Evolutionary conservation across 2,888 invertebrate genomes (phyloP).

Genomic region (Ichneumoninae sp.): DNA sequence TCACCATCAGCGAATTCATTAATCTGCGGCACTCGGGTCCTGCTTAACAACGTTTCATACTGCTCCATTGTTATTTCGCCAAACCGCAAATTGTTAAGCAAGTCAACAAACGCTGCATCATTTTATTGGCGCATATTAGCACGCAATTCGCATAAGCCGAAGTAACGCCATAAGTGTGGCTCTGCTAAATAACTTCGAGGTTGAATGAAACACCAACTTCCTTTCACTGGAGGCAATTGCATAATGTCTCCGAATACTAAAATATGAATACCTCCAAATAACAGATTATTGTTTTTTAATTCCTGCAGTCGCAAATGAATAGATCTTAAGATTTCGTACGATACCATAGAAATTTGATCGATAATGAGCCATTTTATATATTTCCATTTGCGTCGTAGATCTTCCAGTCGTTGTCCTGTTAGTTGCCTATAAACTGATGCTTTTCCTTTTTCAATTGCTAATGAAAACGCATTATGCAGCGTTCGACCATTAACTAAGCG

Average conservation of each 20-base stretch:
- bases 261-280: conserved; percentile 69
- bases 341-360: conserved; percentile 74
- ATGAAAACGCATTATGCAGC: conserved; percentile 58
- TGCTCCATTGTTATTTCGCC: conserved; percentile 45
- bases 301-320: conserved; percentile 60
- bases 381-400: conserved; percentile 67
- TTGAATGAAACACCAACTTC: conserved; percentile 72
- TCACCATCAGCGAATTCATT: conserved; percentile 71
- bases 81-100: conserved; percentile 61
- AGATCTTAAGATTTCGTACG: conserved; percentile 68
- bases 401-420: conserved; percentile 63
- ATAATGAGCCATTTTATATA: conserved; percentile 68
- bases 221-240: conserved; percentile 75
- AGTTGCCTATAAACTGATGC: conserved; percentile 51
- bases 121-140: conserved; percentile 77
- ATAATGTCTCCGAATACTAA: conserved; percentile 71
- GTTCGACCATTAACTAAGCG: conserved; percentile 61
- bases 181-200: conserved; percentile 67
- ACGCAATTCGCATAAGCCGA: conserved; percentile 74
- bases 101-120: conserved; percentile 67
- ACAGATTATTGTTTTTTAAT: conserved; percentile 63
- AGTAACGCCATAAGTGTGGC: conserved; percentile 68
- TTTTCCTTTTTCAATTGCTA: conserved; percentile 67
- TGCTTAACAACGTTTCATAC: conserved; percentile 29
- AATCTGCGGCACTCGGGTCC: conserved; percentile 62